A percentile compares a stretch with the other conserved stretches of the same genome.
phyloP scores from a whole-genome alignment of 2,888 invertebrate species.

The Esperia sulphurella region DNA sequence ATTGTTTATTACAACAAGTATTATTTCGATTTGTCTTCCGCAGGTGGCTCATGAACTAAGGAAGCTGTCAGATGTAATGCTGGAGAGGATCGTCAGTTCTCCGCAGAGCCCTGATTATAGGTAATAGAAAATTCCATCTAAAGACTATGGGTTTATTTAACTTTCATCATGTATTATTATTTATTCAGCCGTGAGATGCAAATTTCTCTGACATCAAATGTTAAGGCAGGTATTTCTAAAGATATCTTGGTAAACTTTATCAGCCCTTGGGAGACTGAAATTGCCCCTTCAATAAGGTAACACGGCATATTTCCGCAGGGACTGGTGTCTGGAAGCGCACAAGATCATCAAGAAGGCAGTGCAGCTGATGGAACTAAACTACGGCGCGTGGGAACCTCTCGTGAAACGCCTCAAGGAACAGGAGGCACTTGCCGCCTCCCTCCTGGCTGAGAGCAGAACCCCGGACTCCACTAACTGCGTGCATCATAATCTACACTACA shows the following conservation, averaged over 20 bases:
- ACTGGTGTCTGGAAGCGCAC: constrained; percentile 68
- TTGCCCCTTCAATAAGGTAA: neutral
- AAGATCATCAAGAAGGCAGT: constrained; percentile 70
- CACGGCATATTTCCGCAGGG: constrained; percentile 35
- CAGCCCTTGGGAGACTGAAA: no score
- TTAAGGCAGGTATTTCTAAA: no score
- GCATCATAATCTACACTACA: constrained; percentile 55
- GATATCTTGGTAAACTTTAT: no score
- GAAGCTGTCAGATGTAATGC: constrained; percentile 81
- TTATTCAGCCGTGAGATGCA: no score
- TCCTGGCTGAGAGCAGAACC: constrained; percentile 42
- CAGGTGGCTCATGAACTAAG: constrained; percentile 81
- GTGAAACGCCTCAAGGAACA: constrained; percentile 60
- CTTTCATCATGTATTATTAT: no score
- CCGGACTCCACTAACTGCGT: constrained; percentile 38
- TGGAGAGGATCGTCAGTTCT: constrained; percentile 62
- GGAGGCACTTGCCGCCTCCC: constrained; percentile 48
- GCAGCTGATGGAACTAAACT: constrained; percentile 71
- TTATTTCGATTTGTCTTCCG: no score
- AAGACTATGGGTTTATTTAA: no score
- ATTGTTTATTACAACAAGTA: no score
- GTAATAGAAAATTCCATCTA: constrained; percentile 24
- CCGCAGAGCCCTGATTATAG: constrained; percentile 55
- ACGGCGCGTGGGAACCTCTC: constrained; percentile 72
- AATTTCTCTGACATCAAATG: no score